phyloP scores from a whole-genome alignment of 2,888 invertebrate genomes.

The Leucophora obtusa region DNA sequence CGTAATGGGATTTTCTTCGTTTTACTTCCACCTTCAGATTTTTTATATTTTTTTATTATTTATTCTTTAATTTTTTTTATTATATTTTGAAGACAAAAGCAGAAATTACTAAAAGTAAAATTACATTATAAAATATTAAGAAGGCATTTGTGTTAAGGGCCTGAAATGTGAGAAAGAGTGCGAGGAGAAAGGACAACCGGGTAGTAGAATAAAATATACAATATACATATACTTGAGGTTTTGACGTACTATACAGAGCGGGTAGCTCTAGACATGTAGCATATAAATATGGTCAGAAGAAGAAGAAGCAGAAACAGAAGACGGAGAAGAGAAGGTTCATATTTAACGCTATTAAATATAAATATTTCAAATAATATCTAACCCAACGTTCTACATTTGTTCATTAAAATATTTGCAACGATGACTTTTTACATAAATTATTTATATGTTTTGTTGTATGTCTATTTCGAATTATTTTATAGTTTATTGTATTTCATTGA shows the following conservation, averaged over 20 bases:
- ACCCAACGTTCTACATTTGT: slow-evolving; percentile 15
- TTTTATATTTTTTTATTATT: slow-evolving; percentile 54
- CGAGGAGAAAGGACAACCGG: neutral
- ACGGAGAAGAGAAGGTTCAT: neutral
- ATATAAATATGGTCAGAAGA: too few relatives aligned
- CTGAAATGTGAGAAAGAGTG: neutral
- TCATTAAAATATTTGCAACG: slow-evolving; percentile 32
- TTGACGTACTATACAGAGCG: neutral
- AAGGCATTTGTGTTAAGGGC: slow-evolving; percentile 29
- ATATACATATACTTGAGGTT: slow-evolving; percentile 3
- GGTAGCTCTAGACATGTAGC: too few relatives aligned
- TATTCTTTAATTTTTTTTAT: slow-evolving; percentile 63
- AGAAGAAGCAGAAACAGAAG: too few relatives aligned
- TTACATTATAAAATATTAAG: slow-evolving; percentile 63
- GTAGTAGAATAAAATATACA: too few relatives aligned
- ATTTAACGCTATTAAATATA: slow-evolving; percentile 8
- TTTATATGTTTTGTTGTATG: neutral
- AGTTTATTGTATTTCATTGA: too few relatives aligned
- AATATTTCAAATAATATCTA: slow-evolving; percentile 12
- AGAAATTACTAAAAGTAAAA: slow-evolving; percentile 59
- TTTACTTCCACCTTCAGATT: slow-evolving; percentile 52
- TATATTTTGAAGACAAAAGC: slow-evolving; percentile 55
- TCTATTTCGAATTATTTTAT: slow-evolving; percentile 20
- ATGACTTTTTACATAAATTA: slow-evolving; percentile 14
- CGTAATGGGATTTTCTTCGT: slow-evolving; percentile 62